Conservation (phyloP, 2,888 invertebrate species). For the Spisula solida region DNA sequence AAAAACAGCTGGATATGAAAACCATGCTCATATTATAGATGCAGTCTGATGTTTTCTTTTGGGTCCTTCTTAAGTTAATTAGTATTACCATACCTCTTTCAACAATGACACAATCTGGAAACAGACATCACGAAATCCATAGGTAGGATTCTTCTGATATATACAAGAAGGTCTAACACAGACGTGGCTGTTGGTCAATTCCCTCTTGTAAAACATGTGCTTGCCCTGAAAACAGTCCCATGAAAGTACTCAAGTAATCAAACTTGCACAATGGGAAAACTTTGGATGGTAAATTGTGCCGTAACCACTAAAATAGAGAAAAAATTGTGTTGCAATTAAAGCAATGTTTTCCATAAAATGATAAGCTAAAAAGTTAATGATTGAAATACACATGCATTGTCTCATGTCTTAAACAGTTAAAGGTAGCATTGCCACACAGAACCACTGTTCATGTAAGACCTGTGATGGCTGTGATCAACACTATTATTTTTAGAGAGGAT, state of each 20-base stretch:
- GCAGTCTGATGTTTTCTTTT: no score
- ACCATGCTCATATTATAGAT: no score
- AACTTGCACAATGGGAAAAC: not conserved
- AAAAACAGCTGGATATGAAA: no score
- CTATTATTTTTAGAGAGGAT: no score
- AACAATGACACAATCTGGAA: constrained; percentile 61
- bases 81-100: constrained; percentile 58
- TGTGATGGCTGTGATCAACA: no score
- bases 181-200: constrained; percentile 46
- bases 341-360: not conserved
- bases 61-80: no score
- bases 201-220: constrained; percentile 38
- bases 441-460: no score
- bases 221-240: constrained; percentile 55
- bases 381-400: no score
- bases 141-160: constrained; percentile 63
- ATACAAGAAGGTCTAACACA: constrained; percentile 63
- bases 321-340: not conserved
- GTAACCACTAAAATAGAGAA: not conserved
- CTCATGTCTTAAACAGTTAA: no score
- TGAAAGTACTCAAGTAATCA: not conserved
- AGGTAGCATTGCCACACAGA: no score
- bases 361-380: no score
- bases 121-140: constrained; percentile 74
- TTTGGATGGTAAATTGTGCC: not conserved